Evolutionary conservation across 2,113 vertebrate species (phyloP).

Genomic region (Conger conger): DNA sequence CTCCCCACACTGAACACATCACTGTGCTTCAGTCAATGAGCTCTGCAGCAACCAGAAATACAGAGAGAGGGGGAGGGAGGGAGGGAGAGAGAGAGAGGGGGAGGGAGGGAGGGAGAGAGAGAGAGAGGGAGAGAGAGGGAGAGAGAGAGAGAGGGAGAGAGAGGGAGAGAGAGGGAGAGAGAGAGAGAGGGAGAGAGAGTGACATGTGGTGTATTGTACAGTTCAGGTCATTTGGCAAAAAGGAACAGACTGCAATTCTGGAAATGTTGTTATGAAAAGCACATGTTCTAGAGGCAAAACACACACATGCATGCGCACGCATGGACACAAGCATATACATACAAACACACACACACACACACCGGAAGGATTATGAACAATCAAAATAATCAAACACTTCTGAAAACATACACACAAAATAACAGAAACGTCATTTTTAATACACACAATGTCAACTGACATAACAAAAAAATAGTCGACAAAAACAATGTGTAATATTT

Average conservation of each 20-base stretch:
- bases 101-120: not conserved
- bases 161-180: not conserved
- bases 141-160: not conserved
- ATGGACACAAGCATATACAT: not conserved
- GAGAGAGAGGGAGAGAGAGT: too few species aligned
- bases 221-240: too few species aligned
- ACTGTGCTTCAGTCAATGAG: too few species aligned
- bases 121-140: not conserved
- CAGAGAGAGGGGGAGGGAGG: not conserved
- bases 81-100: not conserved
- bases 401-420: not conserved
- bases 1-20: not conserved
- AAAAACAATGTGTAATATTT: slow-evolving; percentile 24
- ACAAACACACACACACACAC: slow-evolving; percentile 9
- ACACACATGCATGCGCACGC: not conserved
- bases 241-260: not conserved
- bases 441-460: slow-evolving; percentile 20
- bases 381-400: not conserved
- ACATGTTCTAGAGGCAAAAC: not conserved
- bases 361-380: not conserved
- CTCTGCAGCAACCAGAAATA: not conserved
- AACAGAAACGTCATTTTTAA: slow-evolving; percentile 28
- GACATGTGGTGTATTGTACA: too few species aligned
- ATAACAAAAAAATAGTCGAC: slow-evolving; percentile 26
- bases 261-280: not conserved